Evolutionary conservation across 2,888 invertebrate species (phyloP), one percentile per base, ranked within the genome.

Genomic region (Colostygia pectinataria): DNA sequence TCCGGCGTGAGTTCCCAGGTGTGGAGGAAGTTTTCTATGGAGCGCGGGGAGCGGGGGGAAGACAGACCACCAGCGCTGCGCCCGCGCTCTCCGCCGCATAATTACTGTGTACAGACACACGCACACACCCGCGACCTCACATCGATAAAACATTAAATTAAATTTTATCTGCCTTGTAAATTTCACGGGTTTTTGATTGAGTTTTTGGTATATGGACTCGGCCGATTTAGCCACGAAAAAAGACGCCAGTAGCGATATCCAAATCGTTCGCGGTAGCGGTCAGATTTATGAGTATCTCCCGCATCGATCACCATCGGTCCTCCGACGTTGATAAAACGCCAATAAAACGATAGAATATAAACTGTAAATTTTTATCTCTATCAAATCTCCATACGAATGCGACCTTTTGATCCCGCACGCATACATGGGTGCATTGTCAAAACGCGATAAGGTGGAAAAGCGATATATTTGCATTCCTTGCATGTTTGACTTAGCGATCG

Each of bases 111-210:
- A 84, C 83, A 76, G 72, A 82, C 80, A 75, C 75, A 74, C 79
- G 68, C 75, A 74, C 74, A 74, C 76, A 76, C 61, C 57, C 63
- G 38, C 46, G 66, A 69, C 66, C 71, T 68, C 63, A 68, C 76
- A 80, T 76, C 79, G 78, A 83, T 80, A 83, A 81, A 83, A 82
- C 81, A 76, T 83, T 81, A 86, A 83, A 84, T 85, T 82, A 81
- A 83, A 80, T 80, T 81, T 83, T 83, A 88, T 84, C 83, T 84
- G 74, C 78, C 81, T 84, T 86, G 83, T 87, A 86, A 86, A 85
- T 77, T 86, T 86, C 79, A 79, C 80, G 74, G 80, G 71, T 73
- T 72, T n/a, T 76, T 78, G 82, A 83, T 85, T 85, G 80, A 81
- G 75, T 77, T 86, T 83, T 82, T 73, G 70, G 72, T 68, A 63